Percentiles rank a stretch among this genome's conserved stretches.
Evolutionary conservation across 2,113 vertebrate genomes (phyloP).

Genomic region (Gambusia affinis): DNA sequence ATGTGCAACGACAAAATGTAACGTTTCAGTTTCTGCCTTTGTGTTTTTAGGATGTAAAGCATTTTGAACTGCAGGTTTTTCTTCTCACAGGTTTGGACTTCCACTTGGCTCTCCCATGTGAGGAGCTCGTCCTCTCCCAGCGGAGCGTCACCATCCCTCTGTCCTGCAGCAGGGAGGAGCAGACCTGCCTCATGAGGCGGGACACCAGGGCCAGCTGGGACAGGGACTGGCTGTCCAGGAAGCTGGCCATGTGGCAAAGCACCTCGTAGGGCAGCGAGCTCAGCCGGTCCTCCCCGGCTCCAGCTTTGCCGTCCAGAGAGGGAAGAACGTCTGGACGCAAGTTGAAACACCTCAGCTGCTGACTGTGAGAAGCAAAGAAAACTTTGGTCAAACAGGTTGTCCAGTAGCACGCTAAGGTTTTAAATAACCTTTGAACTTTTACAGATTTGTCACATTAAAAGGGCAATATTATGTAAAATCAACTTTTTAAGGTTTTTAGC

Average conservation of each 20-base stretch:
- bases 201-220: constrained; percentile 94
- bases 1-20: no score
- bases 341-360: constrained; percentile 87
- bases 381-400: neutral
- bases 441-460: no score
- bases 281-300: constrained; percentile 78
- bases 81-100: constrained; percentile 68
- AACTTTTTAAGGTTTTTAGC: no score
- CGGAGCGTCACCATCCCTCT: constrained; percentile 92
- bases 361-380: constrained; percentile 45
- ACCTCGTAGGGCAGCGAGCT: constrained; percentile 90
- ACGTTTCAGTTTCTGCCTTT: no score
- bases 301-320: constrained; percentile 53
- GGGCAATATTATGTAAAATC: no score
- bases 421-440: no score
- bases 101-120: constrained; percentile 86
- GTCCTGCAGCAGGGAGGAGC: constrained; percentile 89
- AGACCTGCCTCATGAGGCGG: constrained; percentile 89
- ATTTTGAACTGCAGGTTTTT: no score
- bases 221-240: constrained; percentile 93
- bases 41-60: no score
- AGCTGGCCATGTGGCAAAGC: constrained; percentile 89
- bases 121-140: constrained; percentile 88
- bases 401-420: neutral
- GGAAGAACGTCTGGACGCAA: constrained; percentile 83